phyloP scores from a whole-genome alignment of 2,888 invertebrate genomes.

The Anoplius nigerrimus region DNA sequence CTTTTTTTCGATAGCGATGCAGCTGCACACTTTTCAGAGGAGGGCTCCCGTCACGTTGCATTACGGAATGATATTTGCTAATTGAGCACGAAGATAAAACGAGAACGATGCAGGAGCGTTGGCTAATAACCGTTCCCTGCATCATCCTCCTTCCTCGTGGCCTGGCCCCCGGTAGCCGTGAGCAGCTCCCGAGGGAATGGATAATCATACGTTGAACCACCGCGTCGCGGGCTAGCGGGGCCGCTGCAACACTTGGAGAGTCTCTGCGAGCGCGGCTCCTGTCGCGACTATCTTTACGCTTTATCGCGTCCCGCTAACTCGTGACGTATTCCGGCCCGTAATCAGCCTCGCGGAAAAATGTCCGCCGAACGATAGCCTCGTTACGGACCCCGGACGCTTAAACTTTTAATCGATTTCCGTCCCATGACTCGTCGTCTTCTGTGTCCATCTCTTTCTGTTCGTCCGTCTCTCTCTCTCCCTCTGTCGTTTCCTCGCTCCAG shows the following conservation, averaged over 20 bases:
- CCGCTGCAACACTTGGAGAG: constrained; percentile 43
- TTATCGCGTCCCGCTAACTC: constrained; percentile 48
- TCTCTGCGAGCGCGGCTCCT: constrained; percentile 29
- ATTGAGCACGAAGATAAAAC: constrained; percentile 74
- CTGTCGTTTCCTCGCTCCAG: too few species aligned
- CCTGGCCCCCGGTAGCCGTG: constrained; percentile 4
- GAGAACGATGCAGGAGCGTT: constrained; percentile 59
- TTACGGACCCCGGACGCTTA: neutral
- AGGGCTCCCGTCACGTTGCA: constrained; percentile 70
- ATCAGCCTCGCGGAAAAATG: constrained; percentile 19
- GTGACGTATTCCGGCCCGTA: constrained; percentile 8
- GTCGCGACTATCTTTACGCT: constrained; percentile 39
- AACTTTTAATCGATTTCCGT: constrained; percentile 17
- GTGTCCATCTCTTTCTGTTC: too few species aligned
- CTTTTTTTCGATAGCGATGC: constrained; percentile 50
- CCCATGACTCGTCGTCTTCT: constrained; percentile 26
- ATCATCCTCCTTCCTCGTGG: constrained; percentile 38
- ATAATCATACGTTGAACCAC: constrained; percentile 67
- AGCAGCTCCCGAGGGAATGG: constrained; percentile 61
- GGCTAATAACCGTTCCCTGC: constrained; percentile 71
- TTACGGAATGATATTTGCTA: constrained; percentile 74
- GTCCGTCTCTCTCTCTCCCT: too few species aligned
- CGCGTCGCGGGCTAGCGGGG: constrained; percentile 53
- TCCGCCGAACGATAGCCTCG: constrained; percentile 6
- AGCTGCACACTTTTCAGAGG: constrained; percentile 59